Conservation (phyloP, 1,140 invertebrate species). For the Archegozetes longisetosus region DNA sequence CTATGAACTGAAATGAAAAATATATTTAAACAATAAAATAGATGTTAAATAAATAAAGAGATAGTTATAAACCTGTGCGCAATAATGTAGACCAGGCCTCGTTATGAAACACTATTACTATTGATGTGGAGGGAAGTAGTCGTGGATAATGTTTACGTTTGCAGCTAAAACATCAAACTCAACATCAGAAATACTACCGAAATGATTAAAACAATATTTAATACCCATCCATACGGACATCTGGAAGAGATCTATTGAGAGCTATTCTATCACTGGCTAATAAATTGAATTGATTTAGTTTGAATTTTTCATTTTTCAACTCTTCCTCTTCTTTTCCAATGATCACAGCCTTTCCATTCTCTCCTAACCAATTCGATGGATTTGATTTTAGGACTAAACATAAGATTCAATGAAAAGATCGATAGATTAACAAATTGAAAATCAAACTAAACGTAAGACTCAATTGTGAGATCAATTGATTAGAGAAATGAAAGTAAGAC, state of each 20-base stretch:
- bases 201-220: constrained; percentile 25
- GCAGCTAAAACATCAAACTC: constrained; percentile 17
- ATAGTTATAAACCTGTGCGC: constrained; percentile 24
- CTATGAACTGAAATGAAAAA: constrained; percentile 26
- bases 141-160: constrained; percentile 22
- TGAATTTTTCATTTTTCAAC: constrained; percentile 84
- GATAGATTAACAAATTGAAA: constrained; percentile 1
- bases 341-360: constrained; percentile 72
- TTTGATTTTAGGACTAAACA: constrained; percentile 11
- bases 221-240: constrained; percentile 80
- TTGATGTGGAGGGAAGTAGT: constrained; percentile 26
- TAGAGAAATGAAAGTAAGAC: too few relatives aligned
- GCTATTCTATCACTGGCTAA: constrained; percentile 95
- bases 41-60: not conserved
- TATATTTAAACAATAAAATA: not conserved
- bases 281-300: constrained; percentile 91
- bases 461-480: not conserved
- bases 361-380: constrained; percentile 50
- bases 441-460: not conserved
- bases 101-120: constrained; percentile 38
- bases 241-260: constrained; percentile 81
- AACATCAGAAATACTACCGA: not conserved
- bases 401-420: too few relatives aligned
- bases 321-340: constrained; percentile 66
- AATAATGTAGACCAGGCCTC: constrained; percentile 36